Base-by-base conservation (phyloP, 2,888 invertebrate species). In the Abscondita cerata region DNA sequence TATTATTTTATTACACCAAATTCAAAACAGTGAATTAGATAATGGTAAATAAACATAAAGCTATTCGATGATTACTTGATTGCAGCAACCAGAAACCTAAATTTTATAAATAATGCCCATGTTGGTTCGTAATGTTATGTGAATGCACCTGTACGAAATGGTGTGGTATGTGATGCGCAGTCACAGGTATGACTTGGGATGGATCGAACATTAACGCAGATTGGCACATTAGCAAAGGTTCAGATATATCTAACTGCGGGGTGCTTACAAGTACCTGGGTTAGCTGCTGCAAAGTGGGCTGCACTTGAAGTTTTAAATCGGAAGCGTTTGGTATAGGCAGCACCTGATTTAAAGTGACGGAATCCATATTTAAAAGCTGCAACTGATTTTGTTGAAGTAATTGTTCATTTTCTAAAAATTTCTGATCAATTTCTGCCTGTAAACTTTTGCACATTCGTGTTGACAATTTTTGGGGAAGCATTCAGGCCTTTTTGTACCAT, bases 191-290 rank as follows among this genome's bases (percentile, higher is more conserved):
- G 9, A 76, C 68, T 64, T 78, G 77, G 19, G 75, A 67, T n/a
- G 76, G 74, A 62, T 79, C 78, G 59, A 79, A 75, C 72, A 78
- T 72, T 33, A 78, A 69, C 6, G 74, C 68, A 5, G 77, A 77
- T 58, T 78, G 77, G 65, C 77, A 79, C 74, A 78, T 76, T 18
- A 78, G 62, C 31, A 78, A 66, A 13, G 76, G 75, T 56, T 78
- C 78, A 2, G 72, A 65, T 53, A 75, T 65, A 59, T 77, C 78
- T 13, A 74, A 65, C 52, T 72, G 73, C 1, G 74, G 67, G 6
- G 70, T 67, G 62, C 74, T 74, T 4, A 78, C 72, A 51, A 77
- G 70, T 50, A 77, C 72, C 59, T 78, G 78, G 15, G 76, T 72
- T 41, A 72, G 68, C 47, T 72, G 73, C 40, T 69, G 69, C 18